Evolutionary conservation across 2,797 vertebrate genomes (phyloP).

Genomic region (Gymnopithys bicolor): DNA sequence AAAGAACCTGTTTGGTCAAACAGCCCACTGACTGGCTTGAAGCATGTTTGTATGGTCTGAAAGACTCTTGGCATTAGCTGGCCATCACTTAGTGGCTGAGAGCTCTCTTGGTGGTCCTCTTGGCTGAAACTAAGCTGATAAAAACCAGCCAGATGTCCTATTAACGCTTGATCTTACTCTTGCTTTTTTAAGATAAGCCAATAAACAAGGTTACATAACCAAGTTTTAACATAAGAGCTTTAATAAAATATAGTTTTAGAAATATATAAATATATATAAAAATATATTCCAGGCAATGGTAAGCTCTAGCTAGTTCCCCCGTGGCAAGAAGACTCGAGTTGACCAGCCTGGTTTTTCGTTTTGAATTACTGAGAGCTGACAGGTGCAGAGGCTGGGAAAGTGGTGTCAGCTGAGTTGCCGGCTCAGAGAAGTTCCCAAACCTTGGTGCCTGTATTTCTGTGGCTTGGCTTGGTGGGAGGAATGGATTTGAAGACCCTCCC

Average conservation of each 20-base stretch:
- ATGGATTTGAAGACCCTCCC: not conserved
- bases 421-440: not conserved
- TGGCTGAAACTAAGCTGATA: slow-evolving; percentile 47
- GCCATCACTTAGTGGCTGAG: not conserved
- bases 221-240: slow-evolving; percentile 58
- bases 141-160: slow-evolving; percentile 51
- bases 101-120: slow-evolving; percentile 37
- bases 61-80: slow-evolving; percentile 15
- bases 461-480: not conserved
- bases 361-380: not conserved
- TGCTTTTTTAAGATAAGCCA: slow-evolving; percentile 40
- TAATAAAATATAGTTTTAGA: slow-evolving; percentile 11
- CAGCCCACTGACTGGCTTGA: not conserved
- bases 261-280: not conserved
- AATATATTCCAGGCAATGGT: not conserved
- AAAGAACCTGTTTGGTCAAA: not conserved
- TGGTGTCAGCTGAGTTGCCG: not conserved
- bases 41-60: not conserved
- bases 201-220: slow-evolving; percentile 55
- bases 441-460: not conserved
- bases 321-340: not conserved
- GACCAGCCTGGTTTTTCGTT: not conserved
- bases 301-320: not conserved
- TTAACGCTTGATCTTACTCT: slow-evolving; percentile 30
- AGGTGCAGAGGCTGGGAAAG: not conserved